Evolutionary conservation across 2,113 vertebrate species (phyloP).

Genomic region (Zeus faber): DNA sequence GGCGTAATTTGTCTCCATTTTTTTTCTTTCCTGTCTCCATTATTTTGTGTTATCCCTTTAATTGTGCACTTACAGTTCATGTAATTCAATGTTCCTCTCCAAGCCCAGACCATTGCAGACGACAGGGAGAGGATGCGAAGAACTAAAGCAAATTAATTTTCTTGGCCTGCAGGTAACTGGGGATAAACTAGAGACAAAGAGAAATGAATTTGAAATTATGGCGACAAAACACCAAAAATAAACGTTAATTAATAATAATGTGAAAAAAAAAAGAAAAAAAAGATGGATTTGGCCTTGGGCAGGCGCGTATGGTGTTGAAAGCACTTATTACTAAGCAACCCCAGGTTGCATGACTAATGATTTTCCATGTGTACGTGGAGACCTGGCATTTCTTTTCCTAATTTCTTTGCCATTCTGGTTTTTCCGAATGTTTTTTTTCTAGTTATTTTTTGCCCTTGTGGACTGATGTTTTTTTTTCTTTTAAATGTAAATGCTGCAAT

Average conservation of each 20-base stretch:
- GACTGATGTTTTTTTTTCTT: background rate
- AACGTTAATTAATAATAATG: background rate
- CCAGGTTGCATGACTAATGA: background rate
- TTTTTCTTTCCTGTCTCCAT: conserved; percentile 7
- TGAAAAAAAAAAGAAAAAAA: background rate
- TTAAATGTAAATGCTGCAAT: background rate
- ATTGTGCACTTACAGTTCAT: conserved; percentile 23
- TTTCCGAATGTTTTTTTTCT: background rate
- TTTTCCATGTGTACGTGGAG: background rate
- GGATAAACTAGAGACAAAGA: conserved; percentile 15
- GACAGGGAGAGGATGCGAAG: background rate
- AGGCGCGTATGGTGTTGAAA: background rate
- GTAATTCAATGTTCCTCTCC: conserved; percentile 23
- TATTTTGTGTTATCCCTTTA: conserved; percentile 10
- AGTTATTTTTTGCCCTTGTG: background rate
- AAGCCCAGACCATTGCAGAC: background rate
- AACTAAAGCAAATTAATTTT: conserved; percentile 11
- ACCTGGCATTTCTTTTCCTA: background rate
- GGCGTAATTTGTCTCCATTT: conserved; percentile 3
- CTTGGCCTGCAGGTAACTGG: conserved; percentile 5
- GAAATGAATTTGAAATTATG: background rate
- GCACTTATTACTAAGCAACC: too few relatives aligned
- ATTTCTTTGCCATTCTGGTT: background rate
- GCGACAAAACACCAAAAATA: background rate
- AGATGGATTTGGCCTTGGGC: background rate